A percentile compares a stretch with the other conserved stretches of the same genome.
Conservation (phyloP, 2,888 invertebrate species). For the Malthinus flaveolus region DNA sequence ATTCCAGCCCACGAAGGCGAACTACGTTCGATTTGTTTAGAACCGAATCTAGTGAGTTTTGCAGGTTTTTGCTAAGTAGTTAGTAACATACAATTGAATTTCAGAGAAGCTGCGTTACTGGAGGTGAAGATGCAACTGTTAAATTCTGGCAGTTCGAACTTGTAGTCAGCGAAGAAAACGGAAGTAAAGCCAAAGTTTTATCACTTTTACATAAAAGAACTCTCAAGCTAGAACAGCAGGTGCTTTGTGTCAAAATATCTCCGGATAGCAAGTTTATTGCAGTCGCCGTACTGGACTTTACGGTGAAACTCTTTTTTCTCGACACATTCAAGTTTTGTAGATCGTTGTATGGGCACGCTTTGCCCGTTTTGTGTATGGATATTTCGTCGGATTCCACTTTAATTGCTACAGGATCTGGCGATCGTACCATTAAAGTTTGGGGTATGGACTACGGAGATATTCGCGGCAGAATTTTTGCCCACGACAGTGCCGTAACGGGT, state of each 20-base stretch:
- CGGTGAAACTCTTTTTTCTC: slow-evolving; percentile 92
- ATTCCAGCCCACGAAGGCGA: slow-evolving; percentile 78
- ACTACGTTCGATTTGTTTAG: slow-evolving; percentile 75
- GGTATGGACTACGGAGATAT: slow-evolving; percentile 99
- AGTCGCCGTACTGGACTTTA: slow-evolving; percentile 87
- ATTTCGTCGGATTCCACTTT: slow-evolving; percentile 86
- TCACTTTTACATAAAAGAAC: slow-evolving; percentile 81
- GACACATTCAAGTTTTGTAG: slow-evolving; percentile 96
- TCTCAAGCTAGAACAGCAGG: slow-evolving; percentile 84
- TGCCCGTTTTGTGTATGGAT: slow-evolving; percentile 92
- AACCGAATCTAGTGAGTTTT: slow-evolving; percentile 73
- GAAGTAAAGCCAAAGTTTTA: slow-evolving; percentile 69
- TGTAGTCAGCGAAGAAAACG: slow-evolving; percentile 66
- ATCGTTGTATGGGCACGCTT: slow-evolving; percentile 93
- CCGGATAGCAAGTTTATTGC: slow-evolving; percentile 87
- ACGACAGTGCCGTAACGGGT: slow-evolving; percentile 92
- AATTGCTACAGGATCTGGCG: slow-evolving; percentile 93
- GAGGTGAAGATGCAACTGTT: slow-evolving; percentile 86
- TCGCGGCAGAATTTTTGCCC: slow-evolving; percentile 92
- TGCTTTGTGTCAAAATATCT: slow-evolving; percentile 80
- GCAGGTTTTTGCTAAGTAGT: slow-evolving; percentile 8
- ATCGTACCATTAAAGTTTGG: slow-evolving; percentile 97
- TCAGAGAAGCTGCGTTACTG: slow-evolving; percentile 79
- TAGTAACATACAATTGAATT: slow-evolving; percentile 40
- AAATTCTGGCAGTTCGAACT: slow-evolving; percentile 95